Evolutionary conservation across 2,113 vertebrate genomes (phyloP).

Genomic region (Actenoides hombroni): DNA sequence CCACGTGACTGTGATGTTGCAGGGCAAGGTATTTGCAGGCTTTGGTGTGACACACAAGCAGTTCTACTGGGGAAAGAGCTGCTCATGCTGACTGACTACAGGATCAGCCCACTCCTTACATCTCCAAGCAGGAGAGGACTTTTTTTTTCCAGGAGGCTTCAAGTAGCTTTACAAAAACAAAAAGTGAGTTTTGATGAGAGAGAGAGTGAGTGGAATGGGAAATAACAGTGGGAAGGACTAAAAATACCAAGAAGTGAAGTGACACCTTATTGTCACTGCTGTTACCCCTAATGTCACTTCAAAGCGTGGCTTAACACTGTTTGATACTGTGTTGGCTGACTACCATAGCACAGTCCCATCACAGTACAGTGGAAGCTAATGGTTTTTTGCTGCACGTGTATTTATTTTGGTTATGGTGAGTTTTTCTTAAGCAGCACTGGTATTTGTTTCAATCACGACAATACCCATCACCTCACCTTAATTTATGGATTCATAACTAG

Average conservation of each 20-base stretch:
- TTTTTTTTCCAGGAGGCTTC: background rate
- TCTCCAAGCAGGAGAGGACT: background rate
- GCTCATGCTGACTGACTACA: background rate
- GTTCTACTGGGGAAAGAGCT: background rate
- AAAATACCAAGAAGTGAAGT: slow-evolving; percentile 37
- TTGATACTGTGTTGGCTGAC: slow-evolving; percentile 35
- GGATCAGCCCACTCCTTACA: background rate
- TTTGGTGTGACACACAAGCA: background rate
- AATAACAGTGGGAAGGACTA: background rate
- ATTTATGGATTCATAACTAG: slow-evolving; percentile 69
- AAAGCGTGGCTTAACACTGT: background rate
- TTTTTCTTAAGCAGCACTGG: slow-evolving; percentile 20
- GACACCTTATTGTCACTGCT: slow-evolving; percentile 43
- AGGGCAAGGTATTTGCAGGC: background rate
- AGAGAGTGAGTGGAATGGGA: background rate
- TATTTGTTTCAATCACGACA: slow-evolving; percentile 70
- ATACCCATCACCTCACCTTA: slow-evolving; percentile 65
- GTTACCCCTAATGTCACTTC: slow-evolving; percentile 37
- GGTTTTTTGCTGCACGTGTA: background rate
- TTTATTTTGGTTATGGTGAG: background rate
- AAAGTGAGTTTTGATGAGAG: background rate
- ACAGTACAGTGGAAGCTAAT: background rate
- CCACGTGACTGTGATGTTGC: background rate
- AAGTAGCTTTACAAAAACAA: background rate
- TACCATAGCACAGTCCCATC: background rate